Evolutionary conservation across 2,888 invertebrate genomes (phyloP).

Genomic region (Trisateles emortualis): DNA sequence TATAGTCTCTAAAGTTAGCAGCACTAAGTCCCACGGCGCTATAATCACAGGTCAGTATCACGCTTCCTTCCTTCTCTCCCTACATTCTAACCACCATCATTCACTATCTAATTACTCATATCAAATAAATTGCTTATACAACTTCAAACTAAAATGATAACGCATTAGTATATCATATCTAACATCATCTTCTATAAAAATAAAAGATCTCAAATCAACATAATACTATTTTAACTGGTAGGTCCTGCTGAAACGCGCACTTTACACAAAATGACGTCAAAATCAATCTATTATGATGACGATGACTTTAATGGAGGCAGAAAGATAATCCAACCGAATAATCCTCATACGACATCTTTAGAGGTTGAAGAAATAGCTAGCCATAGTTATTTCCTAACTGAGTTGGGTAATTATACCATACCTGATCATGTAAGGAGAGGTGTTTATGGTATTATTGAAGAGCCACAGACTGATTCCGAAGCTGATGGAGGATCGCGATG

Average conservation of each 20-base stretch:
- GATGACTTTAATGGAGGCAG: constrained; percentile 76
- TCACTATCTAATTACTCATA: constrained; percentile 34
- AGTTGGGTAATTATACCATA: constrained; percentile 79
- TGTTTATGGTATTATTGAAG: constrained; percentile 82
- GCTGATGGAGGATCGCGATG: constrained; percentile 72
- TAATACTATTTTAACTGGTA: constrained; percentile 85
- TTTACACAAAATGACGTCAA: constrained; percentile 89
- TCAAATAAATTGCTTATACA: constrained; percentile 28
- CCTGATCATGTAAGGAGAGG: constrained; percentile 79
- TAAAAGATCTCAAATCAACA: constrained; percentile 64
- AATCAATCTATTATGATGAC: constrained; percentile 85
- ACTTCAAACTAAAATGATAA: constrained; percentile 53
- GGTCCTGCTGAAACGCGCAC: constrained; percentile 90
- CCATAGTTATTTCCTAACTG: constrained; percentile 86
- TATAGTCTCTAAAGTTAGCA: constrained; percentile 87
- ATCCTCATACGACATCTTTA: constrained; percentile 83
- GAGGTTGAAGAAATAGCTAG: constrained; percentile 88
- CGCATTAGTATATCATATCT: constrained; percentile 59
- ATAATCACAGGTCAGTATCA: constrained; percentile 88
- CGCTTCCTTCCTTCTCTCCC: constrained; percentile 75
- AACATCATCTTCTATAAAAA: constrained; percentile 40
- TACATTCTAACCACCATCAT: constrained; percentile 51
- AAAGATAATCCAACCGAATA: constrained; percentile 78
- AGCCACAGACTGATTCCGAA: constrained; percentile 84
- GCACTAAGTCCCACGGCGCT: constrained; percentile 88